Conservation (phyloP, 1,140 invertebrate species). For the Theocolax elegans region DNA sequence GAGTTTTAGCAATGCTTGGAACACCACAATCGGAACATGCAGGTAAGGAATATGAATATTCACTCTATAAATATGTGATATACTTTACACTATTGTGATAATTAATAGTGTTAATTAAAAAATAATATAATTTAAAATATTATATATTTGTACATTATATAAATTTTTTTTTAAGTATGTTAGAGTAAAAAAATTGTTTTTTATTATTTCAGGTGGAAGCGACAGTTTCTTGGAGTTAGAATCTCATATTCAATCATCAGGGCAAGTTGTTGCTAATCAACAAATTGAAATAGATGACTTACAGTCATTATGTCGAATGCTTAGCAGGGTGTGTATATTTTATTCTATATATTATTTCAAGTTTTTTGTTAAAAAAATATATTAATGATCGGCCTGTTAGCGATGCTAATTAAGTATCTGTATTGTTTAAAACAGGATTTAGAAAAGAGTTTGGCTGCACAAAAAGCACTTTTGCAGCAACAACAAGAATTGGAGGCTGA, state of each 20-base stretch:
- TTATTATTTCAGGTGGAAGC: constrained; percentile 63
- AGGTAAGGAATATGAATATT: constrained; percentile 40
- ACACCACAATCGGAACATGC: constrained; percentile 60
- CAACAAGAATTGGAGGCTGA: constrained; percentile 78
- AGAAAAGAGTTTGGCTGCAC: constrained; percentile 74
- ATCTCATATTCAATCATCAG: constrained; percentile 78
- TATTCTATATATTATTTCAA: background rate
- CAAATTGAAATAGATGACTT: constrained; percentile 81
- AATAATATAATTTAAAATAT: too few species aligned
- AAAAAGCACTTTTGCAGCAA: constrained; percentile 76
- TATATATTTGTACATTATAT: too few species aligned
- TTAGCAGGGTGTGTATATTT: constrained; percentile 70
- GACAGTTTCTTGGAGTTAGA: constrained; percentile 81
- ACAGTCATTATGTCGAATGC: constrained; percentile 73
- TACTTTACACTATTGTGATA: too few species aligned
- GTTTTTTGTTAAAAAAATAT: too few species aligned
- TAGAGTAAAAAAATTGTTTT: background rate
- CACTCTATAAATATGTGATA: too few species aligned
- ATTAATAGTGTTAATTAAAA: too few species aligned
- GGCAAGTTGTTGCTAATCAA: constrained; percentile 78
- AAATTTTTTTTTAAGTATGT: too few species aligned
- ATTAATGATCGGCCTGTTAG: too few species aligned
- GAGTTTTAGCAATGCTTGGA: constrained; percentile 77
- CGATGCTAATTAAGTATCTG: too few species aligned
- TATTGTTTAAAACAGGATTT: constrained; percentile 72